Base-by-base conservation (phyloP, 2,888 invertebrate species). In the Lepidonotus clava region DNA sequence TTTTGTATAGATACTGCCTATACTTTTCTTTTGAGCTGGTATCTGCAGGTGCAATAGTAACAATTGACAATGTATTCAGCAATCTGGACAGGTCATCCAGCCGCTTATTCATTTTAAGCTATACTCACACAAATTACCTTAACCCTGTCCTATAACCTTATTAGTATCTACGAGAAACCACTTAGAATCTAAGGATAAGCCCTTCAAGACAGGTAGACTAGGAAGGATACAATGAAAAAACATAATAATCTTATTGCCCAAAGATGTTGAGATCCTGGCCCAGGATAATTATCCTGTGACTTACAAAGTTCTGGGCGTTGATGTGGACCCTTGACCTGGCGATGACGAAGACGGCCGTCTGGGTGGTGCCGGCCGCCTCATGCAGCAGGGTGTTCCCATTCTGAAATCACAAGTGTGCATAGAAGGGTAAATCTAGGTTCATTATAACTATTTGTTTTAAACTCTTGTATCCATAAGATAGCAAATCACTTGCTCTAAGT, bases 331-430 rank as follows among this genome's bases (percentile, higher is more conserved):
- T 46, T 24, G 28, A 11, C 28, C 32, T 18, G 51, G 28, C 46
- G 34, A 32, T 41, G 1, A 80, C 80, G 34, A 41, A 80, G 18
- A 80, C 46, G 1, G 51, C 41, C 1, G 80, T 51, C 21, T 41
- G 80, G 41, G 28, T 46, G 28, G 21, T 51, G 24, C 18, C 21
- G 24, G 80, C 18, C 5, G 46, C 41, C 18, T 51, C 46, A 21
- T 80, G 80, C 21, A 80, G 41, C 8, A 80, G 28, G 34, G n/a
- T 80, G 80, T 28, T 51, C n/a, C 80, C 80, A 80, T 51, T 80
- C 80, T 80, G 80, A 4, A 28, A 34, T n/a, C n/a, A n/a, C n/a
- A n/a, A n/a, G n/a, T n/a, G n/a, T n/a, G n/a, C n/a, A n/a, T n/a
- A n/a, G n/a, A n/a, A n/a, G n/a, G n/a, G n/a, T n/a, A n/a, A n/a